Conservation (phyloP, 2,113 vertebrate species). For the Anguilla rostrata region DNA sequence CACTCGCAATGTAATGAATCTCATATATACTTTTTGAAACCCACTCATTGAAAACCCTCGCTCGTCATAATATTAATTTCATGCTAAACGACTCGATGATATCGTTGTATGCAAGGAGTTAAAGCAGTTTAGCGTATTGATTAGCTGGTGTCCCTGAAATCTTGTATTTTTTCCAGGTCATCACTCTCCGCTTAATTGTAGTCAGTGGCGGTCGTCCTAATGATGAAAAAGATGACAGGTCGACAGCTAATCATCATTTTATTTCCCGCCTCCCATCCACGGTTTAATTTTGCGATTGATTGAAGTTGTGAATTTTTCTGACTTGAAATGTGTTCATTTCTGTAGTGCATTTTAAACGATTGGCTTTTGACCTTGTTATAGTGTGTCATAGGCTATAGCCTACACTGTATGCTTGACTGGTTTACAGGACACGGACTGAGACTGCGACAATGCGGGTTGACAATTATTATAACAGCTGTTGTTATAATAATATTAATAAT, state of each 20-base stretch:
- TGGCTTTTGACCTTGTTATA: not conserved
- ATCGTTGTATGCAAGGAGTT: conserved; percentile 28
- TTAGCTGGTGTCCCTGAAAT: conserved; percentile 32
- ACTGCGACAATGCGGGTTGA: not conserved
- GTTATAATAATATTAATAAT: not conserved
- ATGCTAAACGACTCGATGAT: not conserved
- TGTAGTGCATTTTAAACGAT: conserved; percentile 3
- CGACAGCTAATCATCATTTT: conserved; percentile 11
- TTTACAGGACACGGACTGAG: not conserved
- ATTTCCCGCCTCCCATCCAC: not conserved
- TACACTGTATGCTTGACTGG: not conserved
- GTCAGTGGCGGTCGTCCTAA: conserved; percentile 38
- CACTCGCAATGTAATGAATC: not conserved
- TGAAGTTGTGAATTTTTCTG: conserved; percentile 19
- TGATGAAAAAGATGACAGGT: conserved; percentile 44
- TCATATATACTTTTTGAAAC: not conserved
- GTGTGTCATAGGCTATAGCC: not conserved
- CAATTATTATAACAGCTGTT: not conserved
- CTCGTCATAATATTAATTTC: not conserved
- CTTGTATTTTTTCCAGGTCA: not conserved
- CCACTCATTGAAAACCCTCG: not conserved
- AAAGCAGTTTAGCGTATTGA: conserved; percentile 35
- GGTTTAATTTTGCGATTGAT: conserved; percentile 14
- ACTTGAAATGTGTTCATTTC: not conserved
- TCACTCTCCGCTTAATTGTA: conserved; percentile 12